Conservation (phyloP, 2,888 invertebrate species). For the Stramonita haemastoma region DNA sequence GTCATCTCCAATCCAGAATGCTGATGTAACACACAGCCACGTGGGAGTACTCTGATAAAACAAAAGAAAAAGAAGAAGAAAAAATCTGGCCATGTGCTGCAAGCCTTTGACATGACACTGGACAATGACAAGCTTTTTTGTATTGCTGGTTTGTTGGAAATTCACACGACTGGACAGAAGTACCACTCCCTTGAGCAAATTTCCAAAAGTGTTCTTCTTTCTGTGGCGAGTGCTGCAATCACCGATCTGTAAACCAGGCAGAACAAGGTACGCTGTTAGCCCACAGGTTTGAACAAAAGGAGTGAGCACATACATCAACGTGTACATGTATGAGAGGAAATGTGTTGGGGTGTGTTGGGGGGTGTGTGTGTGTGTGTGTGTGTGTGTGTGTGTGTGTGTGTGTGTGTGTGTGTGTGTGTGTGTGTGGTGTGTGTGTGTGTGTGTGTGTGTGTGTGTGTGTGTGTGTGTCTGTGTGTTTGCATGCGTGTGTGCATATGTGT, state of each 20-base stretch:
- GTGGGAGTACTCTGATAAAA: too few species aligned
- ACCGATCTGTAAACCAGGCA: conserved; percentile 12
- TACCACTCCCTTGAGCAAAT: conserved; percentile 7
- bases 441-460: conserved; percentile 19
- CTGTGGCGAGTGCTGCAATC: not conserved
- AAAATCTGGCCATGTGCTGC: not conserved
- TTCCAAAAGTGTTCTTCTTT: not conserved
- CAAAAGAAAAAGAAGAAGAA: too few species aligned
- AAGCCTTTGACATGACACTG: not conserved
- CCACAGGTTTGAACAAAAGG: not conserved
- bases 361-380: not conserved
- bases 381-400: conserved; percentile 10
- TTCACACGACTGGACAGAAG: not conserved
- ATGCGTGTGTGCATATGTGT: not conserved
- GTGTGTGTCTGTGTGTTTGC: not conserved
- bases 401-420: conserved; percentile 26
- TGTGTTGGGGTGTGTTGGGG: not conserved
- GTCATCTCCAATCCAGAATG: too few species aligned
- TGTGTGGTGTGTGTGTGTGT: too few species aligned
- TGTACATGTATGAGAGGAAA: not conserved
- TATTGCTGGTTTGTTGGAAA: not conserved
- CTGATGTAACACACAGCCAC: too few species aligned
- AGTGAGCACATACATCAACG: not conserved
- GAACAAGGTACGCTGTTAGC: not conserved
- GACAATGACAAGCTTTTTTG: not conserved